phyloP scores from a whole-genome alignment of 2,113 vertebrate genomes.

The Cyanoramphus novaezelandiae region DNA sequence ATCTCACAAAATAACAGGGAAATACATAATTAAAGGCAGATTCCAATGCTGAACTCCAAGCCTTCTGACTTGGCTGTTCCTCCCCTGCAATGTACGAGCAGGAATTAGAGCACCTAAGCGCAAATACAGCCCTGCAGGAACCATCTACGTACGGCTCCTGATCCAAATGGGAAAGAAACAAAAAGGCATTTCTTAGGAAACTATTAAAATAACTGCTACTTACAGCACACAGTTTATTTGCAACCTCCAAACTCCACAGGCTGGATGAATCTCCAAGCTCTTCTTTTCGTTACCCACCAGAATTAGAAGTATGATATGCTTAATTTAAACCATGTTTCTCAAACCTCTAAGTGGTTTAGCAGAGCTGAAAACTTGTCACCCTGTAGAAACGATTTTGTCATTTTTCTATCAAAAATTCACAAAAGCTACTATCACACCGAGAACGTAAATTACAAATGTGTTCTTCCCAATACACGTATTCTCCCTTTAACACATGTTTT shows the following conservation, averaged over 20 bases:
- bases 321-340: slow-evolving; percentile 68
- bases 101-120: background rate
- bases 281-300: slow-evolving; percentile 37
- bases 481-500: background rate
- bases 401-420: slow-evolving; percentile 3
- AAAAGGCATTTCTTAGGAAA: background rate
- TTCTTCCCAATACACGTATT: background rate
- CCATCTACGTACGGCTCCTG: background rate
- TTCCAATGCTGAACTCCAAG: background rate
- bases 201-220: background rate
- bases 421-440: background rate
- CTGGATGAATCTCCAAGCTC: slow-evolving; percentile 26
- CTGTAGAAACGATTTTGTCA: background rate
- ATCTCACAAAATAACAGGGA: background rate
- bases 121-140: background rate
- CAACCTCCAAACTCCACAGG: background rate
- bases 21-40: slow-evolving; percentile 6
- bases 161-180: background rate
- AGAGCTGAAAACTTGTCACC: slow-evolving; percentile 1
- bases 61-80: background rate
- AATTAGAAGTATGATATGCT: slow-evolving; percentile 47
- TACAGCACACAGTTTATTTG: background rate
- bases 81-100: rapidly evolving
- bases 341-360: slow-evolving; percentile 11
- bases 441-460: background rate